Evolutionary conservation across 37 sponge, comb jelly and placozoan genomes (phyloP), one percentile per base, ranked within the genome.

Genomic region (Chondrilla cf. caribensis): DNA sequence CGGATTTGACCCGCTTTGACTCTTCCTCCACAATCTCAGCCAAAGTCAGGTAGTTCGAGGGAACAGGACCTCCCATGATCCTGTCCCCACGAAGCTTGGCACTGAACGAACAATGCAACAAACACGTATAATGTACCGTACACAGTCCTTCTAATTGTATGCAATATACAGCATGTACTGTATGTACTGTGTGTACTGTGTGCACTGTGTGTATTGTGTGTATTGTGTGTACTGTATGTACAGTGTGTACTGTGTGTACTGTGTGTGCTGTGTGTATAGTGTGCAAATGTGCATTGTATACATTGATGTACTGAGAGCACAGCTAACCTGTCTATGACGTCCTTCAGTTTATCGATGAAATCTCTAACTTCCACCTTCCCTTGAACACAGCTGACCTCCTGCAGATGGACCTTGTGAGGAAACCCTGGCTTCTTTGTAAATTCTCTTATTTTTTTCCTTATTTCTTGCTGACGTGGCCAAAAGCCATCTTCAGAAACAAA

Each of bases 41-140:
- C 65, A 90, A 76, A 3, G 86, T 85, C 79, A 91, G 38, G 58
- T 91, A 91, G 72, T 70, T 85, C 58, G 85, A 76, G 7, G 92
- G 92, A 0, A 91, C 88, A 31, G 78, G 44, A 19, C 84, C 92
- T 29, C 92, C 92, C 88, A 91, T 86, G 18, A 91, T 87, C 82
- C 83, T 86, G 59, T 91, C 87, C 0, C 85, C 85, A 14, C 88
- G 29, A 57, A 90, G 84, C 65, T 86, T 86, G 24, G 91, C 87
- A 76, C 91, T 90, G 29, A 9, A 62, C 29, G 17, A 11, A 55
- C n/a, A n/a, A n/a, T n/a, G n/a, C n/a, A n/a, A n/a, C n/a, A n/a
- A n/a, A n/a, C n/a, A n/a, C n/a, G n/a, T n/a, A n/a, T n/a, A n/a
- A n/a, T n/a, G n/a, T n/a, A n/a, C n/a, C n/a, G n/a, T n/a, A n/a